Evolutionary conservation across 2,113 vertebrate species (phyloP).

Genomic region (Vombatus ursinus): DNA sequence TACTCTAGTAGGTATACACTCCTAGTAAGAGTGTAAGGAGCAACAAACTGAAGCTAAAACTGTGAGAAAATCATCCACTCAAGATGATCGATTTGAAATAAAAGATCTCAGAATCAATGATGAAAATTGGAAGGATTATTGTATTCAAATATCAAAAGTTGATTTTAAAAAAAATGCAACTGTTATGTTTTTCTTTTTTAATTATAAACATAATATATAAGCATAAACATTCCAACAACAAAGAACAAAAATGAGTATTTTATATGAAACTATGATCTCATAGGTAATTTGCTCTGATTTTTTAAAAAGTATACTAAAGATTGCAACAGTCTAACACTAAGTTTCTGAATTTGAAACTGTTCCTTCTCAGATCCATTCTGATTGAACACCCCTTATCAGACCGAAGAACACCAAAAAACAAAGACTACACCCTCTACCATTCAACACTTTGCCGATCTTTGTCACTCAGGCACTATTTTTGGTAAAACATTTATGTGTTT

Average conservation of each 20-base stretch:
- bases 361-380: constrained; percentile 10
- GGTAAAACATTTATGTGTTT: constrained; percentile 65
- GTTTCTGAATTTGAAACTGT: constrained; percentile 64
- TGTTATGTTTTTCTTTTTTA: neutral
- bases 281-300: neutral
- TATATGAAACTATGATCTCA: neutral
- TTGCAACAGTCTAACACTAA: constrained; percentile 45
- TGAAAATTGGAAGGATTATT: neutral
- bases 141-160: neutral
- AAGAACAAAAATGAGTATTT: neutral
- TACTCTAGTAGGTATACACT: neutral
- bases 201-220: neutral
- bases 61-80: neutral
- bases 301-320: constrained; percentile 35
- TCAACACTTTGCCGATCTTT: constrained; percentile 62
- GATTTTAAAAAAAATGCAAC: neutral
- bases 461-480: constrained; percentile 79
- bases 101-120: neutral
- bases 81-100: neutral
- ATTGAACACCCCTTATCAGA: constrained; percentile 62
- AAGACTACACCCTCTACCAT: neutral
- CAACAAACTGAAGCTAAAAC: neutral
- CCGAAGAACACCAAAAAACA: constrained; percentile 75
- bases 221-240: neutral
- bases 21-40: neutral